A percentile compares a stretch with the other conserved stretches of the same genome.
Evolutionary conservation across 2,888 invertebrate species (phyloP).

Genomic region (Drosophila helvetica): DNA sequence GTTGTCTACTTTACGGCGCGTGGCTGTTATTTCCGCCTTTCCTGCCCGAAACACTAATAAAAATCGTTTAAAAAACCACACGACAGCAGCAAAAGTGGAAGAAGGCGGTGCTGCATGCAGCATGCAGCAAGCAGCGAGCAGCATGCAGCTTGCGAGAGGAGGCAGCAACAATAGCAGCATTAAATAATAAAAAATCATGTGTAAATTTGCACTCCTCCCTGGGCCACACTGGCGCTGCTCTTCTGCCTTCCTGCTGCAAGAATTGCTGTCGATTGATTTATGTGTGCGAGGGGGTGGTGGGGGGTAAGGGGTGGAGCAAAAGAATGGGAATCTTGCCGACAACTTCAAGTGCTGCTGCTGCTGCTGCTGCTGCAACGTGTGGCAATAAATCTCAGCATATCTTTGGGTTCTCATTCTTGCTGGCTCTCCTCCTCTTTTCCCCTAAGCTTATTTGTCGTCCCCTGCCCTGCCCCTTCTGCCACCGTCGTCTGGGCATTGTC

Average conservation of each 20-base stretch:
- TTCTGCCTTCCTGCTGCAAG: background rate
- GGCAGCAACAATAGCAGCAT: conserved; percentile 46
- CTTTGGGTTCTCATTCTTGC: background rate
- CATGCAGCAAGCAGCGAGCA: background rate
- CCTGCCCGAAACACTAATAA: conserved; percentile 66
- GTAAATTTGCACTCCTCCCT: conserved; percentile 48
- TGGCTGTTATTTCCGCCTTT: conserved; percentile 72
- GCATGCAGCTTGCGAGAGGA: too few relatives aligned
- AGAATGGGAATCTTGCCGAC: conserved; percentile 46
- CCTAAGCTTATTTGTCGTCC: conserved; percentile 68
- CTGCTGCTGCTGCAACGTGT: conserved; percentile 61
- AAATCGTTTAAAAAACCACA: conserved; percentile 78
- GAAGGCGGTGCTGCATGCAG: background rate
- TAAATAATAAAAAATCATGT: conserved; percentile 78
- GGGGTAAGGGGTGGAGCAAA: too few relatives aligned
- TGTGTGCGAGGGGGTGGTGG: conserved; percentile 30
- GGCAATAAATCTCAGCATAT: conserved; percentile 65
- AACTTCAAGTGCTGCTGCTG: conserved; percentile 59
- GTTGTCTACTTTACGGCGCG: conserved; percentile 78
- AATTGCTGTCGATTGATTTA: conserved; percentile 64
- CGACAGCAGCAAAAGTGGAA: conserved; percentile 42
- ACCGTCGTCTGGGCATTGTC: conserved; percentile 63
- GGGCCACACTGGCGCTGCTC: background rate
- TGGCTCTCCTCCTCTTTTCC: conserved; percentile 34
- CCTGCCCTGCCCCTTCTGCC: conserved; percentile 18